Evolutionary conservation across 2,888 invertebrate species (phyloP).

Genomic region (Melanargia galathea): DNA sequence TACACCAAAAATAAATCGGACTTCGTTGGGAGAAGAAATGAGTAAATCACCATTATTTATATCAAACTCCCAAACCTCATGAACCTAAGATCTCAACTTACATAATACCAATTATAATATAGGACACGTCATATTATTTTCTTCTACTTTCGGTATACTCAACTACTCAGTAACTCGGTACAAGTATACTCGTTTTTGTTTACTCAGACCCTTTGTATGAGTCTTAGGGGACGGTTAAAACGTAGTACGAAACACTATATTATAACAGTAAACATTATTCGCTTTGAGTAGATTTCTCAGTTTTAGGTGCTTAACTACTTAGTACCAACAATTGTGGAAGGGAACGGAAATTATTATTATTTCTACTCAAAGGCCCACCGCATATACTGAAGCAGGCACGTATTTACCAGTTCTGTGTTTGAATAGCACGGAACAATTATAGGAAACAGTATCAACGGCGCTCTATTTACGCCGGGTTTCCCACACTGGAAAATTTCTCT

Average conservation of each 20-base stretch:
- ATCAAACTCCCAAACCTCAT: too few species aligned
- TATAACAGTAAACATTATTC: slow-evolving; percentile 11
- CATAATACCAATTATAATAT: background rate
- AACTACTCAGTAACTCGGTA: too few species aligned
- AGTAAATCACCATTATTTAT: too few species aligned
- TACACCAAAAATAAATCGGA: too few species aligned
- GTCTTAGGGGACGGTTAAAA: background rate
- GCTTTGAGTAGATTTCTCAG: slow-evolving; percentile 1
- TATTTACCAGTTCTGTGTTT: slow-evolving; percentile 20
- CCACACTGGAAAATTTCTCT: slow-evolving; percentile 30
- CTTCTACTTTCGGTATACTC: background rate
- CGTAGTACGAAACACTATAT: slow-evolving; percentile 6
- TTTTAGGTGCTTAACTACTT: slow-evolving; percentile 3
- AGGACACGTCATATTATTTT: background rate
- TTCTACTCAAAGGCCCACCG: slow-evolving; percentile 5
- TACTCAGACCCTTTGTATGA: background rate
- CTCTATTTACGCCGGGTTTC: slow-evolving; percentile 29
- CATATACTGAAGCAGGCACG: slow-evolving; percentile 12
- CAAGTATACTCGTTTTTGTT: slow-evolving; percentile 2
- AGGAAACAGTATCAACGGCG: slow-evolving; percentile 25
- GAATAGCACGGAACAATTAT: slow-evolving; percentile 20
- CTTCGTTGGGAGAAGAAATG: too few species aligned
- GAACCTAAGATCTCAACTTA: too few species aligned
- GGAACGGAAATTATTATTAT: slow-evolving; percentile 15
- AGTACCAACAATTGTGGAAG: slow-evolving; percentile 10